phyloP scores from a whole-genome alignment of 2,113 vertebrate species.

The Melanerpes formicivorus region DNA sequence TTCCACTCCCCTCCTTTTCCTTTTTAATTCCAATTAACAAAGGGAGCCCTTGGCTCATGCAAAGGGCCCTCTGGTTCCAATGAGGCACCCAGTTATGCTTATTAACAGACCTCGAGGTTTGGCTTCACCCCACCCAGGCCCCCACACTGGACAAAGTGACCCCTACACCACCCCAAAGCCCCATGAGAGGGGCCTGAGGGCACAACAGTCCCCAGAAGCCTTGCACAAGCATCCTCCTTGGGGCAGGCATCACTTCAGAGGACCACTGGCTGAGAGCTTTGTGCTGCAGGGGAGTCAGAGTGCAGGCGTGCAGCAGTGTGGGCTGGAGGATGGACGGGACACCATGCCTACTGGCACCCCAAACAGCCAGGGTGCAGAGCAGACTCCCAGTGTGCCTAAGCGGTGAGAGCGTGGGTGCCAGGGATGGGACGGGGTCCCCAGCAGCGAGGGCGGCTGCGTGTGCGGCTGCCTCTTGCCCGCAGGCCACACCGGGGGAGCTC shows the following conservation, averaged over 20 bases:
- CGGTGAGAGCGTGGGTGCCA: fast-evolving
- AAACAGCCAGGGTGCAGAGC: not conserved
- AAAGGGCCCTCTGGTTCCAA: conserved; percentile 60
- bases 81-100: conserved; percentile 33
- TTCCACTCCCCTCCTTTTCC: not conserved
- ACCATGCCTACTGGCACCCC: fast-evolving
- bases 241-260: not conserved
- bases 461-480: not conserved
- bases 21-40: conserved; percentile 62
- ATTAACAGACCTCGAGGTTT: not conserved
- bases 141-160: not conserved
- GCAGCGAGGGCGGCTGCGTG: fast-evolving
- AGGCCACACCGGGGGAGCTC: not conserved
- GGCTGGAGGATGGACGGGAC: not conserved
- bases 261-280: not conserved
- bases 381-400: fast-evolving
- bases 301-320: not conserved
- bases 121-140: not conserved
- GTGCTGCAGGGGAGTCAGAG: fast-evolving
- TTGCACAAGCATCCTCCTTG: not conserved
- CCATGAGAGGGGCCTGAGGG: no score
- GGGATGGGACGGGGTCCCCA: not conserved
- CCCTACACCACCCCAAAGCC: not conserved
- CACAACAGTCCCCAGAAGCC: not conserved
- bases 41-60: conserved; percentile 62